Percentiles rank a stretch among this genome's conserved stretches.
phyloP scores from a whole-genome alignment of 2,888 invertebrate genomes.

The Didymodactylos carnosus region DNA sequence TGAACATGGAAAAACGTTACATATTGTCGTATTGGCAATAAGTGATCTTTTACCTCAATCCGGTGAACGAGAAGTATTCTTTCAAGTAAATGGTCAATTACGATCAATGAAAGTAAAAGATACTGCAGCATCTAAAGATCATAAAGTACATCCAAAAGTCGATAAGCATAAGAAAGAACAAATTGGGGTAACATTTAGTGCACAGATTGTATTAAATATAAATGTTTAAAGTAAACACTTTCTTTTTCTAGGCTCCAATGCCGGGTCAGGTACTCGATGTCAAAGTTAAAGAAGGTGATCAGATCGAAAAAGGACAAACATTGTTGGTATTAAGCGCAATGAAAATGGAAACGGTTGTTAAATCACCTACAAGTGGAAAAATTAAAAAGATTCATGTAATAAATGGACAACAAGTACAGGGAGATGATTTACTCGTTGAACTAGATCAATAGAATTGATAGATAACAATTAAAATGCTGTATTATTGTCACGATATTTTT shows the following conservation, averaged over 20 bases:
- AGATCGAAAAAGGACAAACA: slow-evolving; percentile 60
- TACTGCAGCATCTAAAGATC: slow-evolving; percentile 64
- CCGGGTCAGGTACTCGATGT: slow-evolving; percentile 57
- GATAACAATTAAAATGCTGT: too few species aligned
- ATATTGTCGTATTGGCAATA: slow-evolving; percentile 76
- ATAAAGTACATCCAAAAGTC: slow-evolving; percentile 65
- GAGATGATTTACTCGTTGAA: slow-evolving; percentile 59
- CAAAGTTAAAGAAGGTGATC: slow-evolving; percentile 74
- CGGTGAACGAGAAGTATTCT: slow-evolving; percentile 90
- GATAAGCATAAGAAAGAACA: slow-evolving; percentile 56
- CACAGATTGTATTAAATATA: background rate
- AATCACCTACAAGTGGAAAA: slow-evolving; percentile 66
- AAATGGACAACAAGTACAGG: slow-evolving; percentile 72
- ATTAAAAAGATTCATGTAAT: slow-evolving; percentile 53
- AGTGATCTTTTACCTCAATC: slow-evolving; percentile 63
- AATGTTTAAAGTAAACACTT: background rate
- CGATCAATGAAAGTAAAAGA: slow-evolving; percentile 79
- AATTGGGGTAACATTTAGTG: too few species aligned
- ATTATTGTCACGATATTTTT: too few species aligned
- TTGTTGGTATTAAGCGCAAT: slow-evolving; percentile 86
- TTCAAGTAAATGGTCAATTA: slow-evolving; percentile 90
- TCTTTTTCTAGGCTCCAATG: slow-evolving; percentile 85
- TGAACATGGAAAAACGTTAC: slow-evolving; percentile 80
- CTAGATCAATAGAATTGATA: too few species aligned
- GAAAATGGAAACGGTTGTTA: slow-evolving; percentile 99